Evolutionary conservation across 2,113 vertebrate species (phyloP).

Genomic region (Desmodus rotundus): DNA sequence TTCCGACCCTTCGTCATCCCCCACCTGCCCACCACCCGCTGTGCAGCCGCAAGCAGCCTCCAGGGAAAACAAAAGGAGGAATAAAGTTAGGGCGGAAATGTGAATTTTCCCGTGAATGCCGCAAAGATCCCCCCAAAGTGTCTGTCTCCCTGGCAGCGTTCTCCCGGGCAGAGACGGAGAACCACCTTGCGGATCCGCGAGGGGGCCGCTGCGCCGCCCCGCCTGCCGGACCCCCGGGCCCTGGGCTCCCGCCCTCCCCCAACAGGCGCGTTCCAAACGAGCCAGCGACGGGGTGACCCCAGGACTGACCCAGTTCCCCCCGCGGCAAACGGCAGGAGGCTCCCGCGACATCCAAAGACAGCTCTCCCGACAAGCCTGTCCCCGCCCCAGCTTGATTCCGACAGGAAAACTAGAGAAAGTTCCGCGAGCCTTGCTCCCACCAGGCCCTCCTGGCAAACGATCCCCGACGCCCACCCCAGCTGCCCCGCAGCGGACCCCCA

Average conservation of each 20-base stretch:
- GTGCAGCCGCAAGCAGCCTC: neutral
- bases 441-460: neutral
- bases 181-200: neutral
- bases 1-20: neutral
- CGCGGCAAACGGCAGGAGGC: neutral
- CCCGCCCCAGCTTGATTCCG: neutral
- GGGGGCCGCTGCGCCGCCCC: too few species aligned
- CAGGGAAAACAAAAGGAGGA: neutral
- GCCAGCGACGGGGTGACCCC: neutral
- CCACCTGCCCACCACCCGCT: neutral
- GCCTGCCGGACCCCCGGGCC: neutral
- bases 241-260: neutral
- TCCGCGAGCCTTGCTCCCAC: neutral
- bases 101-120: neutral
- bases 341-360: neutral
- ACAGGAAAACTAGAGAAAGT: slow-evolving; percentile 63
- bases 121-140: neutral
- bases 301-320: neutral
- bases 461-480: neutral
- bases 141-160: neutral
- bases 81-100: neutral
- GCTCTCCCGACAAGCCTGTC: neutral
- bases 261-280: too few species aligned
- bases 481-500: neutral
- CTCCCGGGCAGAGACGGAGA: neutral